Evolutionary conservation across 2,888 invertebrate species (phyloP).

Genomic region (Conomelus anceps): DNA sequence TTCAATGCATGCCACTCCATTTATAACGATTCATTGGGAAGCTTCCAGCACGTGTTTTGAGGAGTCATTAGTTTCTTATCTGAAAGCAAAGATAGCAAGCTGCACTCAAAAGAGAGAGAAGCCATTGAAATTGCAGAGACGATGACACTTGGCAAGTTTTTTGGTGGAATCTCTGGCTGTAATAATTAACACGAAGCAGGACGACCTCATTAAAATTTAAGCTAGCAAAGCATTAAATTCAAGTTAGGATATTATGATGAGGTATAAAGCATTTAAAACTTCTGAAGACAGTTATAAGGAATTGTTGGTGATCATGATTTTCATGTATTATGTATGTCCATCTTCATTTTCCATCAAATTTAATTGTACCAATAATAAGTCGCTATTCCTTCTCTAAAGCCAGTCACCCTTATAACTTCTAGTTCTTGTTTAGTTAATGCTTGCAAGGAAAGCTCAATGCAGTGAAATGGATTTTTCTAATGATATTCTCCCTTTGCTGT

Average conservation of each 20-base stretch:
- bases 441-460: not conserved
- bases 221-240: too few relatives aligned
- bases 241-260: not conserved
- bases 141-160: not conserved
- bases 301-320: too few relatives aligned
- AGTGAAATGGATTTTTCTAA: too few relatives aligned
- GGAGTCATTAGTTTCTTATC: not conserved
- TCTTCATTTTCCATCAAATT: not conserved
- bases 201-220: not conserved
- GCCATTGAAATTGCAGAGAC: not conserved
- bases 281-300: too few relatives aligned
- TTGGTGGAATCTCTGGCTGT: too few relatives aligned
- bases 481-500: not conserved
- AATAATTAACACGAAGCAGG: not conserved
- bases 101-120: not conserved
- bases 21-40: too few relatives aligned
- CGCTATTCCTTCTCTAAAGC: too few relatives aligned
- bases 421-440: too few relatives aligned
- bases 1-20: too few relatives aligned
- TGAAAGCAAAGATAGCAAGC: not conserved
- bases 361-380: too few relatives aligned
- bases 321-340: not conserved
- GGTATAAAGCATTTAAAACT: not conserved
- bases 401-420: too few relatives aligned
- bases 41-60: not conserved